A percentile compares a stretch with the other conserved stretches of the same genome.
Evolutionary conservation across 2,888 invertebrate species (phyloP).

Genomic region (Bibio marci): DNA sequence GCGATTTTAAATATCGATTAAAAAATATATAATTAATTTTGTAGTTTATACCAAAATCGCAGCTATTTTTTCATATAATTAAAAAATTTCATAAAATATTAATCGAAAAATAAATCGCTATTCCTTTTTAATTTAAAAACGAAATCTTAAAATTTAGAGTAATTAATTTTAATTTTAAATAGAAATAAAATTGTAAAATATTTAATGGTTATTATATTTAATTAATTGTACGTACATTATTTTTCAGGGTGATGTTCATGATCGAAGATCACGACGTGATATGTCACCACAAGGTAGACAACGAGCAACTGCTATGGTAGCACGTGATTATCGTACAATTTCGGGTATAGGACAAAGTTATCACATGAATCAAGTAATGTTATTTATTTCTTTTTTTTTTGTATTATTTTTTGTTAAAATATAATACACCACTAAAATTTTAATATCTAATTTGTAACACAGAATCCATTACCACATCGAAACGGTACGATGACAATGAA

Average conservation of each 20-base stretch:
- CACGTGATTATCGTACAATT: constrained; percentile 36
- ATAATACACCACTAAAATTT: not conserved
- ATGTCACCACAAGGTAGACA: constrained; percentile 66
- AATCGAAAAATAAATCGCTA: too few species aligned
- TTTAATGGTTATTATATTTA: too few species aligned
- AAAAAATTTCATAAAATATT: too few species aligned
- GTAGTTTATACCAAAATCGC: too few species aligned
- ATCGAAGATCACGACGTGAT: constrained; percentile 64
- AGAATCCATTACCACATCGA: constrained; percentile 28
- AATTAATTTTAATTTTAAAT: too few species aligned
- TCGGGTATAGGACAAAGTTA: constrained; percentile 32
- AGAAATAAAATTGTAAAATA: too few species aligned
- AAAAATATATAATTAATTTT: too few species aligned
- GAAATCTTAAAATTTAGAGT: too few species aligned
- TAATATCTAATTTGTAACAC: constrained; percentile 7
- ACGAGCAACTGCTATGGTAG: constrained; percentile 45
- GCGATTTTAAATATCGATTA: too few species aligned
- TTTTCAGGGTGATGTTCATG: constrained; percentile 37
- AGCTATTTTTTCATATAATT: too few species aligned
- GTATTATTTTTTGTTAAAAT: not conserved
- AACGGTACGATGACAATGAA: constrained; percentile 31
- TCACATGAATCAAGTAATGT: constrained; percentile 28
- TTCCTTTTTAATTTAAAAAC: too few species aligned
- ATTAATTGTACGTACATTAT: too few species aligned
- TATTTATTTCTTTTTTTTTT: not conserved